Evolutionary conservation across 2,888 invertebrate species (phyloP), one percentile per base, ranked within the genome.

Genomic region (Deroplatys truncata): DNA sequence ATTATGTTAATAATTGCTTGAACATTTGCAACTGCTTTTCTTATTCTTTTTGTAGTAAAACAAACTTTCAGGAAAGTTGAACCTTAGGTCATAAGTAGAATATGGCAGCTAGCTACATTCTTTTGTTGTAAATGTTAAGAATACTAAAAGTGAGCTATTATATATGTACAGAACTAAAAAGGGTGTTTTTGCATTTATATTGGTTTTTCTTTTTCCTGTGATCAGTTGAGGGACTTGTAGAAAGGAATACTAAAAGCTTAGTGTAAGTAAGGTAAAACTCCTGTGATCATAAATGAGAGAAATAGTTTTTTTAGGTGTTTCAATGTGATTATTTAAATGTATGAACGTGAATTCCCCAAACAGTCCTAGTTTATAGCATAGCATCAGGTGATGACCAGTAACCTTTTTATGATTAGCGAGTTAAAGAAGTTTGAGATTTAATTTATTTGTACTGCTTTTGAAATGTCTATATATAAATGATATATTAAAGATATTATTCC

Each of bases 381-480:
- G 84, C 29, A 35, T 85, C 35, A 35, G 31, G 84, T 35, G 35
- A 85, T 20, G 20, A 72, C 56, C 56, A 72, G 56, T 72, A 72
- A 72, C 16, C 31, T 85, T 85, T 85, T 13, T 35, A 25, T 85
- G 25, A 85, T 85, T 85, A 85, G 84, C 84, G 20, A 35, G n/a
- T 28, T 85, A 85, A 13, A 72, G 84, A 85, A 85, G n/a, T 85
- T 85, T 85, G 84, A 85, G 84, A 31, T 31, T 85, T 85, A 85
- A 85, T 35, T 85, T 85, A 85, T 85, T 85, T 85, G 16, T 85
- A 85, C 84, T 85, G 84, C 84, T 85, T 85, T 85, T 15, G 84
- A 85, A 85, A 85, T 85, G 16, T 85, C 35, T 85, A 35, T 85
- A 85, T n/a, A 85, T 85, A 85, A 35, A 72, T 72, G 20, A 72